Base-by-base conservation (phyloP, 2,797 vertebrate genomes). In the Rhinoraja longicauda region DNA sequence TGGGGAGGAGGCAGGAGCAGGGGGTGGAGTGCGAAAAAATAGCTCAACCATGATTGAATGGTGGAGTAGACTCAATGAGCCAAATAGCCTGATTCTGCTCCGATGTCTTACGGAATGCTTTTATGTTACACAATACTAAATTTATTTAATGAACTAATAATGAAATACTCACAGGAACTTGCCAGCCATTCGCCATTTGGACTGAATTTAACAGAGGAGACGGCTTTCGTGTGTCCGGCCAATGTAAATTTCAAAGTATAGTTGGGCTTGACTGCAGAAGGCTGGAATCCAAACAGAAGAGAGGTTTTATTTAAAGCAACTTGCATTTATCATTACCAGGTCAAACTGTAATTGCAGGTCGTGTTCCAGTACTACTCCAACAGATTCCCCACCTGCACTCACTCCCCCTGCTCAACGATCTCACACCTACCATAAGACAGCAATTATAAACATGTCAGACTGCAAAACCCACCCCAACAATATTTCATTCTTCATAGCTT, bases 141-240 rank as follows among this genome's bases (percentile, higher is more conserved):
- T 12, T 64, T 9, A 67, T 19, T 10, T 6, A 19, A 67, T 36
- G 19, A 88, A 67, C 1, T 0, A 57, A 57, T 59, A 59, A 84
- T n/a, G 9, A 19, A 12, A 73, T 15, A 97, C 98, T 96, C 94
- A 99, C 99, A 99, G 13, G 99, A 99, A 95, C 99, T 99, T 93
- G 98, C 98, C 13, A 99, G 97, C 99, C 99, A 99, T 94, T 99
- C 99, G 93, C 99, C 99, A 0, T 98, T 99, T 0, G 99, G 99
- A 93, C 99, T 99, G 95, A 99, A 99, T 93, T 99, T 99, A 94
- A 99, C 99, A 0, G 99, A 99, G 21, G 99, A 99, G 90, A 99
- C 99, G 0, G 99, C 99, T 95, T 99, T 99, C 0, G 99, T 99
- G 95, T 99, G 99, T 93, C 99, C 99, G 0, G 99, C 99, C 95